Evolutionary conservation across 2,797 vertebrate species (phyloP).

Genomic region (Hybognathus amarus): DNA sequence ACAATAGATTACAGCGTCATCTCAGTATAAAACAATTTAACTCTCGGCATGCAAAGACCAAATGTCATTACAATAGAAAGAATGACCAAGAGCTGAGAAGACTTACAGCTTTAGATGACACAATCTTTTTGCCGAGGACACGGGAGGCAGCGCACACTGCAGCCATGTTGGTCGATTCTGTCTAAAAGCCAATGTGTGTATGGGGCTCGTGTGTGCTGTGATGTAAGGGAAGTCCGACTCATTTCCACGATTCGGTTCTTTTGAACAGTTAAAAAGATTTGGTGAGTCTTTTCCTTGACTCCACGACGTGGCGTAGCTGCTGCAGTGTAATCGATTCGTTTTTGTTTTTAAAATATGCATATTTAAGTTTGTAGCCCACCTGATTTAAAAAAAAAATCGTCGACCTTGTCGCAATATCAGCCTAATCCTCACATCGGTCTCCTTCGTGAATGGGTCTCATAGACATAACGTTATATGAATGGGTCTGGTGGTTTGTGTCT

Average conservation of each 20-base stretch:
- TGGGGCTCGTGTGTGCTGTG: background rate
- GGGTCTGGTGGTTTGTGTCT: too few species aligned
- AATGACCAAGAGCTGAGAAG: background rate
- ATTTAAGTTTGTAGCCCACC: background rate
- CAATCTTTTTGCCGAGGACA: constrained; percentile 60
- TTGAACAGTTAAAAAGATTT: background rate
- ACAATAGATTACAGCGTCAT: background rate
- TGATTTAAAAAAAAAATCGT: background rate
- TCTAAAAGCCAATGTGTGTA: background rate
- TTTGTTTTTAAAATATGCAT: background rate
- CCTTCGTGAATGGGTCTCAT: too few species aligned
- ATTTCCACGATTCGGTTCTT: background rate
- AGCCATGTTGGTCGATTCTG: constrained; percentile 53
- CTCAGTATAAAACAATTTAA: background rate
- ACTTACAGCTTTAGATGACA: constrained; percentile 60
- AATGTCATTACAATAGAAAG: background rate
- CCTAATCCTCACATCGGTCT: too few species aligned
- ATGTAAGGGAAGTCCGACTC: background rate
- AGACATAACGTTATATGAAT: too few species aligned
- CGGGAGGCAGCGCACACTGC: constrained; percentile 56
- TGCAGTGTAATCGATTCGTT: background rate
- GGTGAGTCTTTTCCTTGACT: background rate
- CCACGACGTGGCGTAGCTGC: background rate
- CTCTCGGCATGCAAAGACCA: background rate
- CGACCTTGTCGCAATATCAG: background rate